phyloP scores from a whole-genome alignment of 2,797 vertebrate genomes.

The Sternarchorhynchus goeldii region DNA sequence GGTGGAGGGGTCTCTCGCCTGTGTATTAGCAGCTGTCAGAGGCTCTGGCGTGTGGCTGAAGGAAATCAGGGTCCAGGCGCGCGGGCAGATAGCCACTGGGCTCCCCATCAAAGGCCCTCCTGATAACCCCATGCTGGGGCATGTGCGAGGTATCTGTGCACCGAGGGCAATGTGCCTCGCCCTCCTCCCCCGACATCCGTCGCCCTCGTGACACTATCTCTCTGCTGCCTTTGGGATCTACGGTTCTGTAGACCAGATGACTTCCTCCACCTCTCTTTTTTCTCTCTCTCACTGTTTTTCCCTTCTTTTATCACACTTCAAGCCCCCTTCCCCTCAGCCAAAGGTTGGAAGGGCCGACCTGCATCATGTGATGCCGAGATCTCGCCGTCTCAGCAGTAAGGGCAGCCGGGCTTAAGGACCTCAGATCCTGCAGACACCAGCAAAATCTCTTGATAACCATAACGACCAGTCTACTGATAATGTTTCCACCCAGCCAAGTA shows the following conservation, averaged over 20 bases:
- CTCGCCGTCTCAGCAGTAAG: slow-evolving; percentile 4
- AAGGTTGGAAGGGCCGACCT: slow-evolving; percentile 13
- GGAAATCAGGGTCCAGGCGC: slow-evolving; percentile 72
- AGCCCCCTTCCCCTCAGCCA: not conserved
- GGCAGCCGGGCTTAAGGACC: not conserved
- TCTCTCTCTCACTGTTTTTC: slow-evolving; percentile 20
- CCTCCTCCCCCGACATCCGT: slow-evolving; percentile 43
- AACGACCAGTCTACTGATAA: not conserved
- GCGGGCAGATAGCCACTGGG: slow-evolving; percentile 83
- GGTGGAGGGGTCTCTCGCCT: slow-evolving; percentile 36
- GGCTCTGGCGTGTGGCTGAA: slow-evolving; percentile 78
- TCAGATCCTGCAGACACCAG: slow-evolving; percentile 17
- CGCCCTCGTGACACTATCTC: slow-evolving; percentile 48
- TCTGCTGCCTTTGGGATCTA: slow-evolving; percentile 45
- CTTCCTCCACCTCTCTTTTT: slow-evolving; percentile 36
- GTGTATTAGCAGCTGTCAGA: slow-evolving; percentile 60
- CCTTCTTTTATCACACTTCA: slow-evolving; percentile 22
- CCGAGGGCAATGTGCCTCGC: slow-evolving; percentile 36
- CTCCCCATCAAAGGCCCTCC: slow-evolving; percentile 81
- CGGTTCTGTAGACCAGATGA: slow-evolving; percentile 48
- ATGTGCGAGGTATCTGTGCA: slow-evolving; percentile 69
- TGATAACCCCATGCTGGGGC: slow-evolving; percentile 77
- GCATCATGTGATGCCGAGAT: not conserved
- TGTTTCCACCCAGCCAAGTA: not conserved
- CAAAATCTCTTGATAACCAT: not conserved